These are phyloP conservation scores for Sparidentex hasta DNA, from an alignment of 2,797 vertebrate species.

Conservation along the genomic window DNA sequence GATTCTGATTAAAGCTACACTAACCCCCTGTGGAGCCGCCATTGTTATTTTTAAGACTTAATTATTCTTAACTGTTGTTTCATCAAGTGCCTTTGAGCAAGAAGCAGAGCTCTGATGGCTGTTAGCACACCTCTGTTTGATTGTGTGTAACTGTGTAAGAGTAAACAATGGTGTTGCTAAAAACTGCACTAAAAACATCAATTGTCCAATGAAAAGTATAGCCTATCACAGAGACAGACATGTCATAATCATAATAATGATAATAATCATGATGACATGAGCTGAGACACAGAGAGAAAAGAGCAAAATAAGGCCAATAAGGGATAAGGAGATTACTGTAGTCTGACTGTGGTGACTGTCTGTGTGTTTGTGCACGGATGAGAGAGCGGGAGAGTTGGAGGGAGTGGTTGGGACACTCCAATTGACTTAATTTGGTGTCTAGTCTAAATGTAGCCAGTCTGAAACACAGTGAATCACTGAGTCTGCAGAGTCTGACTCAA, in stretches of 20 bases:
- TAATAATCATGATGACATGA: slow-evolving; percentile 67
- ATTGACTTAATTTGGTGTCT: slow-evolving; percentile 75
- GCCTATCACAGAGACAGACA: slow-evolving; percentile 67
- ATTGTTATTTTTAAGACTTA: too few species aligned
- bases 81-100: slow-evolving; percentile 10
- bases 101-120: not conserved
- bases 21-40: too few species aligned
- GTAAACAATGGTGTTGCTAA: slow-evolving; percentile 49
- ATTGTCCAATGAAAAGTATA: slow-evolving; percentile 70
- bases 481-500: slow-evolving; percentile 60
- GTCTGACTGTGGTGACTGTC: slow-evolving; percentile 60
- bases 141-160: slow-evolving; percentile 2
- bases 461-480: slow-evolving; percentile 67
- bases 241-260: slow-evolving; percentile 74
- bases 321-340: slow-evolving; percentile 71
- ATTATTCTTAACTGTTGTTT: not conserved
- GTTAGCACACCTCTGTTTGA: not conserved
- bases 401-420: slow-evolving; percentile 51
- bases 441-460: slow-evolving; percentile 73
- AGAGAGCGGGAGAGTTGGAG: not conserved
- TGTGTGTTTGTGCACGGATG: slow-evolving; percentile 39
- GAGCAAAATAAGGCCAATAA: slow-evolving; percentile 72
- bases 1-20: too few species aligned
- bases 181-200: slow-evolving; percentile 60
- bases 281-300: slow-evolving; percentile 56